phyloP scores from a whole-genome alignment of 2,113 vertebrate genomes.

The Callipepla californica region DNA sequence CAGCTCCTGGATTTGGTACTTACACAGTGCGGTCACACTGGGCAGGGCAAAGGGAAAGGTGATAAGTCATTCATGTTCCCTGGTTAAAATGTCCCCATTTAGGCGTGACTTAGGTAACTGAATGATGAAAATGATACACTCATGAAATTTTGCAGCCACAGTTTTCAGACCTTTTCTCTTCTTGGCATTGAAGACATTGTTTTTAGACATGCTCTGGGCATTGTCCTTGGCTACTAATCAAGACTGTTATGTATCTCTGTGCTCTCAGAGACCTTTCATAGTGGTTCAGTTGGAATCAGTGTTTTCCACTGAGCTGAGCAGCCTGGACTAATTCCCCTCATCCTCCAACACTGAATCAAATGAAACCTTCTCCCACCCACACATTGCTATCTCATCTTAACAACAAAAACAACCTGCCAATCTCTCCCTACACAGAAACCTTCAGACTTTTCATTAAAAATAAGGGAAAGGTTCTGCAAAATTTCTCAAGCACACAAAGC shows the following conservation, averaged over 20 bases:
- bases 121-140: neutral
- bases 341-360: slow-evolving; percentile 19
- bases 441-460: neutral
- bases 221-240: neutral
- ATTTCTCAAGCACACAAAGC: neutral
- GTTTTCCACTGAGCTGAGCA: neutral
- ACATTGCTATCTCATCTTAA: slow-evolving; percentile 24
- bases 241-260: neutral
- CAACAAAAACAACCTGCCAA: slow-evolving; percentile 58
- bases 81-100: neutral
- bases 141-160: neutral
- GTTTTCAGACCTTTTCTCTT: neutral
- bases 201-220: neutral
- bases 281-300: neutral
- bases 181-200: neutral
- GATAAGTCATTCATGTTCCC: neutral
- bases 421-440: slow-evolving; percentile 42
- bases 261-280: neutral
- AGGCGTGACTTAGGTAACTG: neutral
- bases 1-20: neutral
- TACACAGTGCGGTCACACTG: neutral
- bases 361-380: slow-evolving; percentile 34
- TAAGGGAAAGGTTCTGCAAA: neutral
- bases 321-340: neutral
- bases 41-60: neutral